Percentiles rank a stretch among this genome's conserved stretches.
Conservation (phyloP, 2,797 vertebrate species). For the Distichodus sexfasciatus region DNA sequence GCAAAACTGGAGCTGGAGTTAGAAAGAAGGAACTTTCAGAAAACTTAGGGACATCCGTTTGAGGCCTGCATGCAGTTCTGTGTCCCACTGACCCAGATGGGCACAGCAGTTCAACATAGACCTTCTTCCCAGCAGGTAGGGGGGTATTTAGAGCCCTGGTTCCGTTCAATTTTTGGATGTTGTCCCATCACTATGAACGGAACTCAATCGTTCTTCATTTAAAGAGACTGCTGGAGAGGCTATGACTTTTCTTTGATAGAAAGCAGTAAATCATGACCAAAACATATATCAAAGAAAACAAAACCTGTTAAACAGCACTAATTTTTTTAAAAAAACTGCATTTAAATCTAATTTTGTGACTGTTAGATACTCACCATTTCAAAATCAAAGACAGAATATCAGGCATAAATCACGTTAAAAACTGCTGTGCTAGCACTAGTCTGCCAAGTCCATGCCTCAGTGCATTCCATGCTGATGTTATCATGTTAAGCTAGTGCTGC, state of each 20-base stretch:
- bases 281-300: neutral
- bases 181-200: conserved; percentile 12
- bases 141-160: conserved; percentile 17
- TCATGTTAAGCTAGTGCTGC: neutral
- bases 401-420: too few relatives aligned
- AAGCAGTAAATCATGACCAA: neutral
- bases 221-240: neutral
- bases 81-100: conserved; percentile 27
- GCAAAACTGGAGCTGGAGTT: neutral
- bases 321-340: too few relatives aligned
- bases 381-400: too few relatives aligned
- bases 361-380: too few relatives aligned
- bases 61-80: conserved; percentile 9
- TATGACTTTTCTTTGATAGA: neutral
- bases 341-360: too few relatives aligned
- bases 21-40: neutral
- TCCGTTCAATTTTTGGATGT: conserved; percentile 19
- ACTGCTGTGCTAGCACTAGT: neutral
- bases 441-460: neutral
- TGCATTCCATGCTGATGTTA: neutral
- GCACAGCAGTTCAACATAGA: conserved; percentile 9
- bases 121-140: conserved; percentile 17
- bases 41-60: too few relatives aligned
- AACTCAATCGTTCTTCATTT: conserved; percentile 5
- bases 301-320: too few relatives aligned